These are phyloP conservation scores for Carapus acus DNA, from an alignment of 2,797 vertebrate genomes.

Conservation along the genomic window DNA sequence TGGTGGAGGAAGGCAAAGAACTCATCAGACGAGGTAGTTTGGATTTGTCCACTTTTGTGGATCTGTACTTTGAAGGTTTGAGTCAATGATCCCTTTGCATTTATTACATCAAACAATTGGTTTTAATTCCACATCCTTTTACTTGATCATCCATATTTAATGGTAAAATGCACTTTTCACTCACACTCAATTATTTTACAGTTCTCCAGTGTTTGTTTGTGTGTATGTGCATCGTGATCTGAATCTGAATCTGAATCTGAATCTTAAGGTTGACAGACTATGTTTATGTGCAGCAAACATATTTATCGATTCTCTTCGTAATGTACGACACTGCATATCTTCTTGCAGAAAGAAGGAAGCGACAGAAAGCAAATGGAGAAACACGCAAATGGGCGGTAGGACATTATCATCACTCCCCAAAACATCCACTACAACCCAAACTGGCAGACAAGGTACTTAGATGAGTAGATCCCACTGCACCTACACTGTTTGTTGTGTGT, in stretches of 20 bases:
- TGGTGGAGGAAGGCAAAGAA: slow-evolving; percentile 90
- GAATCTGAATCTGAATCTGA: no score
- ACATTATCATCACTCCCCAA: not conserved
- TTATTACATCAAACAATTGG: no score
- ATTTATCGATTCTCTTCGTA: not conserved
- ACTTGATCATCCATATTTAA: no score
- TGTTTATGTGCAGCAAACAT: no score
- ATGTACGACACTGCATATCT: slow-evolving; percentile 4
- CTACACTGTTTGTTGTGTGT: slow-evolving; percentile 20
- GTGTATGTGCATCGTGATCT: no score
- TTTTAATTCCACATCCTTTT: no score
- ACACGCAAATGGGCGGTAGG: slow-evolving; percentile 77
- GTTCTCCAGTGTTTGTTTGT: no score
- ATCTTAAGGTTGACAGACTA: no score
- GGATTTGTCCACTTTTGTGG: not conserved
- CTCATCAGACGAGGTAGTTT: slow-evolving; percentile 84
- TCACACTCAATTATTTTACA: no score
- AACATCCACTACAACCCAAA: not conserved
- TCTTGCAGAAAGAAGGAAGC: slow-evolving; percentile 86
- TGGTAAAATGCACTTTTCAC: no score
- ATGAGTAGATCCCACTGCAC: slow-evolving; percentile 12
- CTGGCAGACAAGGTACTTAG: not conserved
- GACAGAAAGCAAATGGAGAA: slow-evolving; percentile 83
- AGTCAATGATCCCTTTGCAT: not conserved
- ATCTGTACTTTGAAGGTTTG: not conserved